phyloP scores from a whole-genome alignment of 2,888 invertebrate genomes.

The Kuschelorhynchus macadamiae region DNA sequence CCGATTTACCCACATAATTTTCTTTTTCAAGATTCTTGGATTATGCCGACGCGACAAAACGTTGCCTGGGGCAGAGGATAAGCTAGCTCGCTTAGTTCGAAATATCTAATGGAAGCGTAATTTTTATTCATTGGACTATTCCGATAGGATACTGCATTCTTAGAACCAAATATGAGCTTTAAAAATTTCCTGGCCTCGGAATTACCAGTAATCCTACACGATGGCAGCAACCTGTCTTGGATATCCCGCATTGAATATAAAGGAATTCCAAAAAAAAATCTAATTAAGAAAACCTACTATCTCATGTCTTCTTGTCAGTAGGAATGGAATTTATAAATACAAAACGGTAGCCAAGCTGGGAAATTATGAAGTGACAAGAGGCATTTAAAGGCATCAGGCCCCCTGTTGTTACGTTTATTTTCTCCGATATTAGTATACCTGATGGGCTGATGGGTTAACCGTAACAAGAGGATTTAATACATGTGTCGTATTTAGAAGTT shows the following conservation, averaged over 20 bases:
- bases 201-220: too few relatives aligned
- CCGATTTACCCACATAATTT: too few relatives aligned
- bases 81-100: too few relatives aligned
- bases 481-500: slow-evolving; percentile 15
- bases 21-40: too few relatives aligned
- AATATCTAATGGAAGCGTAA: too few relatives aligned
- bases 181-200: too few relatives aligned
- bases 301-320: slow-evolving; percentile 34
- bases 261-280: slow-evolving; percentile 19
- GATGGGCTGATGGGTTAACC: slow-evolving; percentile 20
- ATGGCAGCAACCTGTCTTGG: neutral
- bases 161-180: too few relatives aligned
- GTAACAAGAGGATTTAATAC: slow-evolving; percentile 29
- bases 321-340: slow-evolving; percentile 37
- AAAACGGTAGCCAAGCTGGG: slow-evolving; percentile 37
- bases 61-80: too few relatives aligned
- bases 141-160: too few relatives aligned
- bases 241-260: neutral
- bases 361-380: slow-evolving; percentile 46
- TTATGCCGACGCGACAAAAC: too few relatives aligned
- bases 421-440: slow-evolving; percentile 27
- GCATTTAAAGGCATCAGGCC: slow-evolving; percentile 41
- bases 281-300: slow-evolving; percentile 30
- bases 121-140: too few relatives aligned
- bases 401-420: slow-evolving; percentile 39